Evolutionary conservation across 1,140 invertebrate genomes (phyloP).

Genomic region (Idris sp.): DNA sequence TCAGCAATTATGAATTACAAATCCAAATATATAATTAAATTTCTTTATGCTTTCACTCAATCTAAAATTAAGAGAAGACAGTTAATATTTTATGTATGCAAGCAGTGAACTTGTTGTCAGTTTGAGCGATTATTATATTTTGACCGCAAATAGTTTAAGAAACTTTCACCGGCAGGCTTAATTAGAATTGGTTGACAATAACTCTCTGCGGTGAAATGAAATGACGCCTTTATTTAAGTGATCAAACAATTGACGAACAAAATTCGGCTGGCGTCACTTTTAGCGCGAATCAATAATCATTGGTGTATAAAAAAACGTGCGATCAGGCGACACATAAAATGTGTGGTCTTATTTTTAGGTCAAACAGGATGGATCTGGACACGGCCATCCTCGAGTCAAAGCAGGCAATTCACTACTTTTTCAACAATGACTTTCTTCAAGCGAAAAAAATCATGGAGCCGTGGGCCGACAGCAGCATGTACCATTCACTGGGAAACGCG

Average conservation of each 20-base stretch:
- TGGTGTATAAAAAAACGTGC: conserved; percentile 7
- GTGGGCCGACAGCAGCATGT: conserved; percentile 90
- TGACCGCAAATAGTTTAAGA: too few relatives aligned
- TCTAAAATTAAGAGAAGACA: too few relatives aligned
- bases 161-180: too few relatives aligned
- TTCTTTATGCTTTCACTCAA: too few relatives aligned
- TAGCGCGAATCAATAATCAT: conserved; percentile 38
- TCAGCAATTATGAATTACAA: too few relatives aligned
- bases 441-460: conserved; percentile 87
- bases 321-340: conserved; percentile 5
- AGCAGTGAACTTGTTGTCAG: too few relatives aligned
- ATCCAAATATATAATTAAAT: too few relatives aligned
- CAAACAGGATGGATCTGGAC: conserved; percentile 80
- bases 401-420: conserved; percentile 87
- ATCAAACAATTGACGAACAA: conserved; percentile 11
- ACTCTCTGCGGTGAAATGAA: too few relatives aligned
- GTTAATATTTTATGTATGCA: too few relatives aligned
- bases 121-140: too few relatives aligned
- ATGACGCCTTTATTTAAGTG: too few relatives aligned
- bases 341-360: conserved; percentile 62
- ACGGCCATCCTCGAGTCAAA: conserved; percentile 84
- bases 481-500: conserved; percentile 93
- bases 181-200: too few relatives aligned
- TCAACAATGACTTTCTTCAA: conserved; percentile 92
- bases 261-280: conserved; percentile 20